Evolutionary conservation across 1,140 invertebrate species (phyloP).

Genomic region (Bicyclus anynana): DNA sequence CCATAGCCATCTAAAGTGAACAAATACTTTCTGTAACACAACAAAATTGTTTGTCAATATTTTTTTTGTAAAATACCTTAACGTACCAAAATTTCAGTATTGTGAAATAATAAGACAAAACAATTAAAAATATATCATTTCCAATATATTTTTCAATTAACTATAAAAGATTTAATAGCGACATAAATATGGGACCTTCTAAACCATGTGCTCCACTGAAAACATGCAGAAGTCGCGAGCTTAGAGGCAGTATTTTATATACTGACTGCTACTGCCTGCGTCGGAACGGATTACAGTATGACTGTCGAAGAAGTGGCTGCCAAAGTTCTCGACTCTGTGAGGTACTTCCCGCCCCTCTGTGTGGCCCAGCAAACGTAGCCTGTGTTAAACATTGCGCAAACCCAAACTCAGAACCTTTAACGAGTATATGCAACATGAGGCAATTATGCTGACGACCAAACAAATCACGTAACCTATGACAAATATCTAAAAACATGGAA

Average conservation of each 20-base stretch:
- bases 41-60: not conserved
- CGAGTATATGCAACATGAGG: conserved; percentile 46
- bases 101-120: not conserved
- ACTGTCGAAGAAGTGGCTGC: conserved; percentile 83
- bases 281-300: conserved; percentile 85
- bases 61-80: not conserved
- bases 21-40: not conserved
- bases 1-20: not conserved
- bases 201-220: conserved; percentile 31
- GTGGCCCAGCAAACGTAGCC: conserved; percentile 76
- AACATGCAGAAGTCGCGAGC: conserved; percentile 79
- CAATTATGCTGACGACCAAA: not conserved
- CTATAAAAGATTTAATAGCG: too few relatives aligned
- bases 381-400: conserved; percentile 46
- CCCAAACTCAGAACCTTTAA: conserved; percentile 51
- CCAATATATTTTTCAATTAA: too few relatives aligned
- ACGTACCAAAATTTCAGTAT: not conserved
- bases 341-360: conserved; percentile 81
- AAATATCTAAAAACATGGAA: too few relatives aligned
- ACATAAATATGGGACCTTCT: conserved; percentile 10
- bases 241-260: conserved; percentile 80
- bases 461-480: too few relatives aligned
- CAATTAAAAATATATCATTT: not conserved
- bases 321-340: conserved; percentile 81
- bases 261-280: conserved; percentile 84